Evolutionary conservation across 2,797 vertebrate genomes (phyloP).

Genomic region (Macroramphosus scolopax): DNA sequence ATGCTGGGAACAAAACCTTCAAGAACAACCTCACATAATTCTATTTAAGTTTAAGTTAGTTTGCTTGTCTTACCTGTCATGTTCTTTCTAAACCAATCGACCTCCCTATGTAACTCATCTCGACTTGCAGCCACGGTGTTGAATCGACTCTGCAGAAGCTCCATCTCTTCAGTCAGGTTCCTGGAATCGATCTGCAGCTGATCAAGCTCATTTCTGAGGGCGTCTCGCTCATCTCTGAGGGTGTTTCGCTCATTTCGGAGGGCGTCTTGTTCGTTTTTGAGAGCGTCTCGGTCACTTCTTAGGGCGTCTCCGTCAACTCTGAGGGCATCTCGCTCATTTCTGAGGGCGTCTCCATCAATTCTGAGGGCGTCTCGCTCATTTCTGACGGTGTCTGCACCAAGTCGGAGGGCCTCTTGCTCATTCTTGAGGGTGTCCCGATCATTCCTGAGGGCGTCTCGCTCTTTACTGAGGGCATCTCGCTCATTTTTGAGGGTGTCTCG

Average conservation of each 20-base stretch:
- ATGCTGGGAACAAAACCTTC: too few species aligned
- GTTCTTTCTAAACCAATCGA: conserved; percentile 3
- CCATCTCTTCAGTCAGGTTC: conserved; percentile 18
- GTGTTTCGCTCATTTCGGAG: conserved; percentile 15
- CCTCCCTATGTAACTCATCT: conserved; percentile 16
- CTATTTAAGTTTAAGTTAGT: too few species aligned
- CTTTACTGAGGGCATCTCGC: conserved; percentile 8
- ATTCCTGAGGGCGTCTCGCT: conserved; percentile 6
- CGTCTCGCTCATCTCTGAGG: conserved; percentile 17
- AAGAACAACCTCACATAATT: too few species aligned
- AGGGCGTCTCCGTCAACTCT: background rate
- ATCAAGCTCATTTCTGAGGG: conserved; percentile 10
- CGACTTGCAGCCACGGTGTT: background rate
- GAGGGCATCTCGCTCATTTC: conserved; percentile 9
- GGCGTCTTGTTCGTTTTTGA: conserved; percentile 1
- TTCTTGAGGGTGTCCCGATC: conserved; percentile 15
- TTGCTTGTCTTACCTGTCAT: conserved; percentile 9
- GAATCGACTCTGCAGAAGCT: conserved; percentile 22
- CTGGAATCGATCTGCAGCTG: conserved; percentile 7
- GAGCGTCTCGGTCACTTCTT: conserved; percentile 10
- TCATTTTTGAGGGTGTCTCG: conserved; percentile 18
- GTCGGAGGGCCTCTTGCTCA: conserved; percentile 5
- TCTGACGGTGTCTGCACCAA: conserved; percentile 4
- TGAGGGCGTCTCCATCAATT: conserved; percentile 7
- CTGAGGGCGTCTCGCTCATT: conserved; percentile 13